phyloP scores from a whole-genome alignment of 2,888 invertebrate genomes.

The Drosophila helvetica region DNA sequence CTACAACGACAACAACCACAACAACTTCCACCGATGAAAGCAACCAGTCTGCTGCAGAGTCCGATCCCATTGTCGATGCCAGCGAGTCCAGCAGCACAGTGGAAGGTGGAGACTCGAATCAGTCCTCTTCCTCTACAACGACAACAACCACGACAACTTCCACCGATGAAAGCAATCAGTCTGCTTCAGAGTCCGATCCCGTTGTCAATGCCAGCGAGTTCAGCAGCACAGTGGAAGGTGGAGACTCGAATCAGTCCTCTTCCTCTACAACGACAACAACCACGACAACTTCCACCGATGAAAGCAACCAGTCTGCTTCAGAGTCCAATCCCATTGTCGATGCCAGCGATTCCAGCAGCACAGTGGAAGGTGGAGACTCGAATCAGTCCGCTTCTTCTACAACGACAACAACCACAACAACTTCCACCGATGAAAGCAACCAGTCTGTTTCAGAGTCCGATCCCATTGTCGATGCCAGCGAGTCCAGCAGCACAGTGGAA shows the following conservation, averaged over 20 bases:
- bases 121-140: neutral
- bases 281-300: neutral
- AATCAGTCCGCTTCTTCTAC: neutral
- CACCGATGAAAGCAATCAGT: neutral
- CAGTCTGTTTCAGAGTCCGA: neutral
- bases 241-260: neutral
- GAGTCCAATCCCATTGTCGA: neutral
- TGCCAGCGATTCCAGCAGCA: neutral
- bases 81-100: neutral
- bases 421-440: neutral
- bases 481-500: neutral
- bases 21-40: neutral
- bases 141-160: slow-evolving; percentile 4
- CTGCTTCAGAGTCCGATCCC: neutral
- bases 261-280: slow-evolving; percentile 1
- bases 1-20: neutral
- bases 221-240: neutral
- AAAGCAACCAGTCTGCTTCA: neutral
- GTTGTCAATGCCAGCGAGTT: neutral
- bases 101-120: neutral
- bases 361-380: neutral
- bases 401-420: slow-evolving; percentile 3
- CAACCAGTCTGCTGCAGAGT: neutral
- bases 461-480: neutral
- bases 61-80: neutral